Evolutionary conservation across 2,888 invertebrate genomes (phyloP), one percentile per base, ranked within the genome.

Genomic region (Drosophila subsilvestris): DNA sequence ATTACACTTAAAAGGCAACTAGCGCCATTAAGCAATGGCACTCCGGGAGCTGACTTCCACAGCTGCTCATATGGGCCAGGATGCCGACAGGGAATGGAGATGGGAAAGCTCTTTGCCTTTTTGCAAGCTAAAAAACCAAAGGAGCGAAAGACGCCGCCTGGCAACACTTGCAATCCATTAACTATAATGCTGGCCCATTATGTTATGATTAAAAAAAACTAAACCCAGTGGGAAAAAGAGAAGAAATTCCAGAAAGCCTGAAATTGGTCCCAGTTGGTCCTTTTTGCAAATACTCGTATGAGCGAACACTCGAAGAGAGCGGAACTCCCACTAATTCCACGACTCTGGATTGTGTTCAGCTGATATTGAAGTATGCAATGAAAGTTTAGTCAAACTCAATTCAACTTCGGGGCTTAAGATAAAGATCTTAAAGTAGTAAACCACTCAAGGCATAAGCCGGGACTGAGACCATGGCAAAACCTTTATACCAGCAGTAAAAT

Each of bases 1-100:
- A 89, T 89, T 89, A 88, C 86, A 80, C 85, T 86, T 89, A 86
- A 89, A 88, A 88, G 84, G 86, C 88, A 79, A 80, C 78, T 78
- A 80, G 78, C 73, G 75, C 80, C 88, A 85, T 80, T 78, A 75
- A 80, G 86, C 74, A 80, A 80, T 80, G 74, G 72, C 50, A 10
- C 74, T 72, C 69, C 50, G 63, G 76, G 56, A 80, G 59, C 63
- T 29, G 44, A 57, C 47, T 44, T 49, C 54, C 37, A 14, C 71
- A 74, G 76, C 77, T 75, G 76, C 80, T 76, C 83, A 83, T 80
- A 80, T 80, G 59, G 58, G 20, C 32, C 29, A 37, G 37, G 49
- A 76, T 62, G 63, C 63, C n/a, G 37, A 14, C 1, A 14, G 37
- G 37, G 37, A 37, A 14, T 37, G 14, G 2, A 37, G 14, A 37